A percentile compares a stretch with the other conserved stretches of the same genome.
phyloP scores from a whole-genome alignment of 2,888 invertebrate species.

The Tolmerus cingulatus region DNA sequence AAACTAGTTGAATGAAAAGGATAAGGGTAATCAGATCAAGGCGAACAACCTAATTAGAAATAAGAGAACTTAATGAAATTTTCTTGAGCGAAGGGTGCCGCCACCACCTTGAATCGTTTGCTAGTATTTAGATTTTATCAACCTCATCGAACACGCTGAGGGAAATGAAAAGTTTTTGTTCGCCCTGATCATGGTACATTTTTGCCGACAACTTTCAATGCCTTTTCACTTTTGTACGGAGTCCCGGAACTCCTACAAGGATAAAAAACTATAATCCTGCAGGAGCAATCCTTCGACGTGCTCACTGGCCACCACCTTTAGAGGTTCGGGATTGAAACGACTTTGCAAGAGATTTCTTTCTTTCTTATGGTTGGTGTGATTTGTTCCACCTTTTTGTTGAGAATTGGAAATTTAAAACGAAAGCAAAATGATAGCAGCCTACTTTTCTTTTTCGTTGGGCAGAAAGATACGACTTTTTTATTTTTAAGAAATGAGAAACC shows the following conservation, averaged over 20 bases:
- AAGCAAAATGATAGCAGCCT: not conserved
- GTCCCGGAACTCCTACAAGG: not conserved
- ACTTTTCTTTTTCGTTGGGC: not conserved
- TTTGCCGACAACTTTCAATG: not conserved
- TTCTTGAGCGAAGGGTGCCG: not conserved
- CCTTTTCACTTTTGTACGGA: not conserved
- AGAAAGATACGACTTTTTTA: slow-evolving; percentile 4
- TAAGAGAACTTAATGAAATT: slow-evolving; percentile 38
- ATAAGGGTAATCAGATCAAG: slow-evolving; percentile 37
- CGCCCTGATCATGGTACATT: not conserved
- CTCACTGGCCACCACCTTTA: not conserved
- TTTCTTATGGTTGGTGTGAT: not conserved
- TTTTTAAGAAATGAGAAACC: slow-evolving; percentile 11
- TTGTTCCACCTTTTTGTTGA: not conserved
- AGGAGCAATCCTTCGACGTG: not conserved
- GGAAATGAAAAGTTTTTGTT: slow-evolving; percentile 33
- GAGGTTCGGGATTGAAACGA: not conserved
- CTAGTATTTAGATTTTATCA: slow-evolving; percentile 38
- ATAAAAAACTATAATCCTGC: not conserved
- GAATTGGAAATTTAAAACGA: slow-evolving; percentile 13
- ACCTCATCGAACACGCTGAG: slow-evolving; percentile 22
- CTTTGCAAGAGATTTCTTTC: slow-evolving; percentile 12
- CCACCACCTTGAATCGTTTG: not conserved
- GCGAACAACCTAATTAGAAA: slow-evolving; percentile 40
- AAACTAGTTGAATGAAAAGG: slow-evolving; percentile 23